phyloP scores from a whole-genome alignment of 2,888 invertebrate species.

The Drosophila borborema region DNA sequence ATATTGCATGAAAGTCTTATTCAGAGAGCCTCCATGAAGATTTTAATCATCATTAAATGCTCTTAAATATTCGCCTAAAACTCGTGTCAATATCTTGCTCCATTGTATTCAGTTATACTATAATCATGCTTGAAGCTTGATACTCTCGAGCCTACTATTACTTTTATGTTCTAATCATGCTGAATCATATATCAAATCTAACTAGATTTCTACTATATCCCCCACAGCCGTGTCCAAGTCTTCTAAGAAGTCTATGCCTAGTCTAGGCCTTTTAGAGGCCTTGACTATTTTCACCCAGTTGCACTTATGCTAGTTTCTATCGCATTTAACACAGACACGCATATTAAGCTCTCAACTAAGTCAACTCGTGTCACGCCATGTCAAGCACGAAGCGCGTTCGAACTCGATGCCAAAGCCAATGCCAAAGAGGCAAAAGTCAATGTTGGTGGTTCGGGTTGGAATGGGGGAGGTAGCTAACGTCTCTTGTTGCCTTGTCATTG shows the following conservation, averaged over 20 bases:
- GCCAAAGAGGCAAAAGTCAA: constrained; percentile 6
- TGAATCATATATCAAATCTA: background rate
- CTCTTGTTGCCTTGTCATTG: constrained; percentile 73
- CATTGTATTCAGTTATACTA: too few relatives aligned
- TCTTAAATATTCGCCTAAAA: background rate
- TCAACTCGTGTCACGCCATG: constrained; percentile 17
- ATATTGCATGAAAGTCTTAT: too few relatives aligned
- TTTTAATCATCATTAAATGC: too few relatives aligned
- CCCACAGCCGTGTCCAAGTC: background rate
- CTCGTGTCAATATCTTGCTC: background rate
- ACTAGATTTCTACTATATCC: background rate
- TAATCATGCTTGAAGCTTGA: too few relatives aligned
- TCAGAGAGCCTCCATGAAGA: too few relatives aligned
- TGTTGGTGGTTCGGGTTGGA: background rate
- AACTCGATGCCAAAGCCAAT: constrained; percentile 1
- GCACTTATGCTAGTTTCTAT: background rate
- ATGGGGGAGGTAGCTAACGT: background rate
- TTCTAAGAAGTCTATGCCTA: background rate
- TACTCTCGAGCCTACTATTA: background rate
- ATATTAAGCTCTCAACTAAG: background rate
- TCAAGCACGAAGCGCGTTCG: constrained; percentile 1
- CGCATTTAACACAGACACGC: background rate
- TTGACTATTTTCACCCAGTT: background rate
- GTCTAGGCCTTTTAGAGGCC: too few relatives aligned
- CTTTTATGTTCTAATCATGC: background rate